A percentile compares a stretch with the other conserved stretches of the same genome.
phyloP scores from a whole-genome alignment of 1,140 invertebrate genomes.

The Psix sp. region DNA sequence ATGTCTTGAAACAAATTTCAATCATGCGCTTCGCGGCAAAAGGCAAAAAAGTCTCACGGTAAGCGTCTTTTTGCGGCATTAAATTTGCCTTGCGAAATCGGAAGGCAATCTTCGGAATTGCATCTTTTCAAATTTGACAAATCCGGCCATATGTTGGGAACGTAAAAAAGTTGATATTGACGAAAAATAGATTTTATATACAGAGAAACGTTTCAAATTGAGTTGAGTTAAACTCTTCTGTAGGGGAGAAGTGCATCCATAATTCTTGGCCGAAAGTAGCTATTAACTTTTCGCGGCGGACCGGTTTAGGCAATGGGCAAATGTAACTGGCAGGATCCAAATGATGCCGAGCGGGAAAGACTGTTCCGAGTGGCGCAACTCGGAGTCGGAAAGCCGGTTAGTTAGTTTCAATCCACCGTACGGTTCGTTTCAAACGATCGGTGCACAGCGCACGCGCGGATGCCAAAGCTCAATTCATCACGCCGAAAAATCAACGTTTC shows the following conservation, averaged over 20 bases:
- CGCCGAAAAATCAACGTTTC: constrained; percentile 25
- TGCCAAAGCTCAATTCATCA: constrained; percentile 9
- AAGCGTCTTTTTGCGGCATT: too few relatives aligned
- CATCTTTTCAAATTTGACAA: too few relatives aligned
- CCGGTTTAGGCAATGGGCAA: constrained; percentile 31
- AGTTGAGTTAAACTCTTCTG: constrained; percentile 23
- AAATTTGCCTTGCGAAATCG: too few relatives aligned
- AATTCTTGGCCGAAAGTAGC: constrained; percentile 31
- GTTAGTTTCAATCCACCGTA: constrained; percentile 68
- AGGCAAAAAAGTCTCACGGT: too few relatives aligned
- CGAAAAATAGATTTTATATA: too few relatives aligned
- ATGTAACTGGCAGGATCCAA: constrained; percentile 55
- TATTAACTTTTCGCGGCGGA: constrained; percentile 44
- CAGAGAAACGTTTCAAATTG: constrained; percentile 8
- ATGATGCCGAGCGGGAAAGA: constrained; percentile 64
- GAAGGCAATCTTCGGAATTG: too few relatives aligned
- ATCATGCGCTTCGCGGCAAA: too few relatives aligned
- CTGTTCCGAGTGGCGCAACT: constrained; percentile 57
- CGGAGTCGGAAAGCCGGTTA: constrained; percentile 70
- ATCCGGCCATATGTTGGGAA: too few relatives aligned
- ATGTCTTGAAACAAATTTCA: too few relatives aligned
- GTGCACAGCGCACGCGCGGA: constrained; percentile 24
- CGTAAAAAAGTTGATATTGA: too few relatives aligned
- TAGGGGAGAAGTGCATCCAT: constrained; percentile 7
- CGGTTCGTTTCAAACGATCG: constrained; percentile 55